Evolutionary conservation across 2,888 invertebrate species (phyloP), one percentile per base, ranked within the genome.

Genomic region (Amiota minor): DNA sequence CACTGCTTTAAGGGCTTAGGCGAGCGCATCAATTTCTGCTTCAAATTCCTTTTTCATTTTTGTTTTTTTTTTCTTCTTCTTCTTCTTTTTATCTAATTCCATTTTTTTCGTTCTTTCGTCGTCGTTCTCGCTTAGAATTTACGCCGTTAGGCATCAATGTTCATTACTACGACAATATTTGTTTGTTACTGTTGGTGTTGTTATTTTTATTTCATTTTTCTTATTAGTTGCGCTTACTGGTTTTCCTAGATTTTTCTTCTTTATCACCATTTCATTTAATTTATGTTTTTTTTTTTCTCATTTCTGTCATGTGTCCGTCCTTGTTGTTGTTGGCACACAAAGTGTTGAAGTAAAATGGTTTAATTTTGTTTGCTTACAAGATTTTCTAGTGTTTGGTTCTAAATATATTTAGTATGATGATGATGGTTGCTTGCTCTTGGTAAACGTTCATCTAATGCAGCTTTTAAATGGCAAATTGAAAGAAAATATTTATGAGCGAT

Each of bases 1-100:
- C 79, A 77, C 79, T 80, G 79, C 79, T 79, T 75, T 79, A 80
- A 80, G 79, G 77, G 80, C 80, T 80, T 80, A 80, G 77, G 59
- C 79, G 20, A 71, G 49, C 47, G 59, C 62, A 62, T 62, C 45
- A 23, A 62, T 62, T 62, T 62, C 35, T 62, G 62, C 62, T 62
- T n/a, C 53, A 35, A 35, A 35, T 35, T 35, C 35, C 35, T 35
- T 9, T 53, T 53, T 53, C 53, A 11, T 50, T 50, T 50, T 4
- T 50, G 1, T 1, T 14, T 50, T 50, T 50, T 50, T 4, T 50
- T 50, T 1, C 2, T 50, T 14, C 4, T 50, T 53, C n/a, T n/a
- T 53, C n/a, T 12, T 12, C 14, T 53, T 53, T 12, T 53, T n/a
- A n/a, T n/a, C n/a, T 53, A n/a, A n/a, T 53, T 53, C n/a, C 3